Evolutionary conservation across 2,113 vertebrate genomes (phyloP), one percentile per base, ranked within the genome.

Genomic region (Ceyx cyanopectus): DNA sequence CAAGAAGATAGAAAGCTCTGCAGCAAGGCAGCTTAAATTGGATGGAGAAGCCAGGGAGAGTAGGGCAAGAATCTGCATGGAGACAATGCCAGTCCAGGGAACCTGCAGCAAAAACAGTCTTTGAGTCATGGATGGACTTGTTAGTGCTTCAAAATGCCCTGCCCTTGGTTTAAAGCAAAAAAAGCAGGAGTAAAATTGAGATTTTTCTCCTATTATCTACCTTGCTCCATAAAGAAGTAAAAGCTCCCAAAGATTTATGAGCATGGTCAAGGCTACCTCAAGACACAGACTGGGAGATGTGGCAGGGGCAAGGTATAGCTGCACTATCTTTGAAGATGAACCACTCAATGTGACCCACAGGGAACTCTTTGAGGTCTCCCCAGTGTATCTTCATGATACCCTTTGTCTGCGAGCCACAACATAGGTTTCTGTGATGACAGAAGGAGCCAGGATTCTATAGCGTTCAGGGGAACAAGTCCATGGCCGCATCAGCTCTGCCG

Each of bases 281-380:
- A 46, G 23, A 24, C 10, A 4, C 0, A 1, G 43, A 27, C 0
- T 45, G 43, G 60, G 34, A 65, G 16, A 57, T 13, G 8, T 7
- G 37, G 5, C 53, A 30, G 40, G 24, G 19, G 14, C n/a, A 34
- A 80, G 17, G 45, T 54, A 53, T 18, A 17, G 48, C 18, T 26
- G 24, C 23, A 7, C 15, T 29, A 12, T 13, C 37, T 41, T 57
- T 58, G 58, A 50, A 48, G 60, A 34, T 0, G 0, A 5, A n/a
- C 32, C 0, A 0, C 37, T 69, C 43, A 34, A 34, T 0, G 0
- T 1, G 0, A 45, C 23, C 20, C 43, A 15, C 4, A 0, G 21
- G 60, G 41, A 73, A 3, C 32, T 32, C 34, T 58, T 32, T 23
- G 69, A 91, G 66, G 57, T 81, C 66, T 56, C 79, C 66, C 15